phyloP scores from a whole-genome alignment of 2,797 vertebrate species.

The Cephalopachus bancanus region DNA sequence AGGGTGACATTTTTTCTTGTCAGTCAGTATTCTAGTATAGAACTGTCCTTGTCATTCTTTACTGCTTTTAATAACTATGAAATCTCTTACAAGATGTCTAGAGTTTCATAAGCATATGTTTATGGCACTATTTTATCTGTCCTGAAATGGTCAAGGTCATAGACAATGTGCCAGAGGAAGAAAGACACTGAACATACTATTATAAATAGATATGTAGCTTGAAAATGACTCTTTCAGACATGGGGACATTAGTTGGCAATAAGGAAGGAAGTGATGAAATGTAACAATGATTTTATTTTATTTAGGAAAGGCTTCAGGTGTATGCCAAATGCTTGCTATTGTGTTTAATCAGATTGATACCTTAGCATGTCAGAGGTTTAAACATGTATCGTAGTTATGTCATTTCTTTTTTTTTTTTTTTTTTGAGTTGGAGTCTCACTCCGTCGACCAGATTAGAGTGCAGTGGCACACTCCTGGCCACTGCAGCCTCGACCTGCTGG shows the following conservation, averaged over 20 bases:
- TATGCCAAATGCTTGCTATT: neutral
- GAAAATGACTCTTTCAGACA: conserved; percentile 55
- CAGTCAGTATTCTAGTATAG: conserved; percentile 17
- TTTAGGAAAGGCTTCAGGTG: conserved; percentile 56
- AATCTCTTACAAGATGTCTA: conserved; percentile 53
- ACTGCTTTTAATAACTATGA: conserved; percentile 58
- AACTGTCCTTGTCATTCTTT: conserved; percentile 59
- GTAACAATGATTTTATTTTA: conserved; percentile 45
- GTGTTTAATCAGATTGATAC: conserved; percentile 63
- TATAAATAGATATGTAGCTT: conserved; percentile 70
- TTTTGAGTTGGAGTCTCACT: no score
- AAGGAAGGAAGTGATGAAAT: conserved; percentile 71
- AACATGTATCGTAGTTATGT: conserved; percentile 8
- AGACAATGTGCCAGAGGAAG: conserved; percentile 67
- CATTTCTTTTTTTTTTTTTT: neutral
- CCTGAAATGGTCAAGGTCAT: conserved; percentile 61
- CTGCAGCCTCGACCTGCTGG: no score
- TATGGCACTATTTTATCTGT: conserved; percentile 57
- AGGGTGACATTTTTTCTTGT: conserved; percentile 60
- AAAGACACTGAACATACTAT: conserved; percentile 52
- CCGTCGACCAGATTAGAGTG: no score
- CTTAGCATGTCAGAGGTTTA: conserved; percentile 43
- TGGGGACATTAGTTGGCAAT: conserved; percentile 47
- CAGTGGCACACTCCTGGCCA: no score
- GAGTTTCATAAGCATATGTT: conserved; percentile 56